Conservation (phyloP, 2,888 invertebrate genomes). For the Chaetogeoica ovagalla region DNA sequence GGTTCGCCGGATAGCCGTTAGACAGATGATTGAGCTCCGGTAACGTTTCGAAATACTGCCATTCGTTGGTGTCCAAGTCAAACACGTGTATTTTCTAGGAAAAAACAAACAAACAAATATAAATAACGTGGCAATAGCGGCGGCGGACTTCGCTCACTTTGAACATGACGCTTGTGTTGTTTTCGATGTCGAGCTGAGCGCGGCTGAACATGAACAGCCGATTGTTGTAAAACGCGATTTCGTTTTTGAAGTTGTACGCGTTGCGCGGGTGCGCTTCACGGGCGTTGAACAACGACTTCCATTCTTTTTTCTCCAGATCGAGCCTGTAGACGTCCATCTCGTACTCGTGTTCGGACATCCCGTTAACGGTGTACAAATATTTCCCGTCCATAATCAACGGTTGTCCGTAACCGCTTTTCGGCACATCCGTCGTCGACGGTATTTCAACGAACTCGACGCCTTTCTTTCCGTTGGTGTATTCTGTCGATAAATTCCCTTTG, state of each 20-base stretch:
- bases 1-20: neutral
- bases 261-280: neutral
- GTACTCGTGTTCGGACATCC: neutral
- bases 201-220: neutral
- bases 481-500: neutral
- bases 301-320: neutral
- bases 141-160: neutral
- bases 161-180: neutral
- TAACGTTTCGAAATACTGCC: neutral
- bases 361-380: neutral
- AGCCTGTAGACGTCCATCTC: constrained; percentile 16
- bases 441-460: neutral
- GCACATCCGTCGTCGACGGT: neutral
- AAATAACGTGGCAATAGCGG: no score
- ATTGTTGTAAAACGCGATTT: neutral
- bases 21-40: neutral
- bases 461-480: neutral
- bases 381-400: neutral
- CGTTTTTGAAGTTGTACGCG: neutral
- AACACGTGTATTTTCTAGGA: constrained; percentile 8
- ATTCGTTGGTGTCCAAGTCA: neutral
- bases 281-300: neutral
- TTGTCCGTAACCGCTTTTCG: neutral
- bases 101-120: neutral
- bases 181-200: neutral